Conservation (phyloP, 53 echinoderm and acorn worm species). For the Astropecten irregularis region DNA sequence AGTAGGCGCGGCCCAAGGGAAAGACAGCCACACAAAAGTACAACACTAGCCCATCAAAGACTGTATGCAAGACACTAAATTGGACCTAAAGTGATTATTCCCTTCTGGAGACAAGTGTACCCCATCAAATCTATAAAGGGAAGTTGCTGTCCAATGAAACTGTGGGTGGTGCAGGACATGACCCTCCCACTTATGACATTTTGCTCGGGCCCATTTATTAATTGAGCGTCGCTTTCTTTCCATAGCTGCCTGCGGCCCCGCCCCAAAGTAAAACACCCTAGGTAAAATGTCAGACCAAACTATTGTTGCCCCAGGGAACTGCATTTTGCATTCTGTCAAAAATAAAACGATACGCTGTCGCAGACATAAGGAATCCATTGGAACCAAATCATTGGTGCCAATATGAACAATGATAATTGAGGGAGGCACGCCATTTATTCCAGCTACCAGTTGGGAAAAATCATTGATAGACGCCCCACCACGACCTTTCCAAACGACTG, state of each 20-base stretch:
- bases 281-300: conserved; percentile 10
- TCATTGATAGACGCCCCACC: not conserved
- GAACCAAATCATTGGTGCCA: conserved; percentile 6
- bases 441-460: not conserved
- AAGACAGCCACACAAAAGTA: too few relatives aligned
- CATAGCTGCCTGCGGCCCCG: not conserved
- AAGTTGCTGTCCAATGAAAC: not conserved
- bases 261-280: not conserved
- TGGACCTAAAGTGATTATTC: too few relatives aligned
- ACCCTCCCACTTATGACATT: not conserved
- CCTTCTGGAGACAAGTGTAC: too few relatives aligned
- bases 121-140: not conserved
- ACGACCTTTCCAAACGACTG: not conserved
- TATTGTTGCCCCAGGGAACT: not conserved
- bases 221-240: conserved; percentile 6
- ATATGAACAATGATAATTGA: not conserved
- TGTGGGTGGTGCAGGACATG: not conserved
- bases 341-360: not conserved
- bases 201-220: not conserved
- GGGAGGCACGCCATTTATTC: not conserved
- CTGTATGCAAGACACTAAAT: too few relatives aligned
- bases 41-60: too few relatives aligned
- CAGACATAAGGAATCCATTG: not conserved
- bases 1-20: too few relatives aligned
- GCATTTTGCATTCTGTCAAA: not conserved